phyloP scores from a whole-genome alignment of 2,113 vertebrate genomes.

The Tragelaphus imberbis region DNA sequence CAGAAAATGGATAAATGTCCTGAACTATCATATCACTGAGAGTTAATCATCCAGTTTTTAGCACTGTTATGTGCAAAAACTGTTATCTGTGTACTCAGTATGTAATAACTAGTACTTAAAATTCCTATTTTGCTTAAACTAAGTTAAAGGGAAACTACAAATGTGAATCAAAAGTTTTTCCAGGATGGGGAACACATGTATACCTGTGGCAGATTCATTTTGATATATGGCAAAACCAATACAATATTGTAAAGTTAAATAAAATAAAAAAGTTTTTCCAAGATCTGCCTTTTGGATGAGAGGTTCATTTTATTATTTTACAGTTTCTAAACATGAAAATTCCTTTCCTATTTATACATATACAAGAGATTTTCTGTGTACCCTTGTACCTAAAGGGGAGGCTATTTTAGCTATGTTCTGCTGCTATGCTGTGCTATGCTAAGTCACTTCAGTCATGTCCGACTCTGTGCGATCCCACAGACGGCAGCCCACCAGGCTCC shows the following conservation, averaged over 20 bases:
- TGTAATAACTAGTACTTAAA: neutral
- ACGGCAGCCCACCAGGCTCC: too few relatives aligned
- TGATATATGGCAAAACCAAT: too few relatives aligned
- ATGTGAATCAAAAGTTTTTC: neutral
- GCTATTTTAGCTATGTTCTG: neutral
- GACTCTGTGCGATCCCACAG: too few relatives aligned
- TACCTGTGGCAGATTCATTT: too few relatives aligned
- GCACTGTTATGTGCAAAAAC: neutral
- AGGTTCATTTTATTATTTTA: constrained; percentile 22
- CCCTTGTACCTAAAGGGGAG: neutral
- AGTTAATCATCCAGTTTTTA: neutral
- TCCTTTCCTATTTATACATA: neutral
- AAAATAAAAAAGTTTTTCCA: neutral
- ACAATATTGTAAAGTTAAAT: too few relatives aligned
- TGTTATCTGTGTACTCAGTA: neutral
- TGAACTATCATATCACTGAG: neutral
- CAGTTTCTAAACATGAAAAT: constrained; percentile 9
- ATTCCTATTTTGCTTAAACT: neutral
- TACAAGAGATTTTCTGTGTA: neutral
- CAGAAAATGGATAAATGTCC: neutral
- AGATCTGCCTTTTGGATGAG: neutral
- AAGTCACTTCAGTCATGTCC: too few relatives aligned
- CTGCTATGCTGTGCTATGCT: too few relatives aligned
- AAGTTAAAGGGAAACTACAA: neutral
- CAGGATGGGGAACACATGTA: too few relatives aligned